phyloP scores from a whole-genome alignment of 2,797 vertebrate genomes.

The Rhinella marina region DNA sequence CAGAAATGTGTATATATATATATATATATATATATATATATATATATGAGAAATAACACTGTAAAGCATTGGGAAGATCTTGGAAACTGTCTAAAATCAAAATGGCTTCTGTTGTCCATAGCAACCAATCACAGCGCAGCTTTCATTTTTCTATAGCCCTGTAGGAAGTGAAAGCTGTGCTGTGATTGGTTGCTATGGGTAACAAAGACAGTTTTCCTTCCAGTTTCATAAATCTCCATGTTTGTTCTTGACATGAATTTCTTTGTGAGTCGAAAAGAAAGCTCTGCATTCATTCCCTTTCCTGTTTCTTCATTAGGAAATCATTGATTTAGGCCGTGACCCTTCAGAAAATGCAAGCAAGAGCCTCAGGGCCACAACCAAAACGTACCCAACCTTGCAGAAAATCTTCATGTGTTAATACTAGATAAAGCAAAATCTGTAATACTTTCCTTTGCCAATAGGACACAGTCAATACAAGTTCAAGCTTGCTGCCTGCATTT shows the following conservation, averaged over 20 bases:
- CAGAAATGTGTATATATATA: no score
- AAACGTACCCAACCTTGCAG: constrained; percentile 56
- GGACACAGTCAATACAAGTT: constrained; percentile 54
- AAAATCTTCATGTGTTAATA: constrained; percentile 54
- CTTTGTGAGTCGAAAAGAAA: not conserved
- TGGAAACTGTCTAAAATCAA: no score
- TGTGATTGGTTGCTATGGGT: no score
- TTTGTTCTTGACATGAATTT: not conserved
- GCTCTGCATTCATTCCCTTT: constrained; percentile 3
- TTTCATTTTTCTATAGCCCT: no score
- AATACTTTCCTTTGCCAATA: constrained; percentile 43
- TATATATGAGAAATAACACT: no score
- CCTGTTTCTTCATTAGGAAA: constrained; percentile 37
- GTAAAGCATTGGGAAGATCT: no score
- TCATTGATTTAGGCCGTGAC: constrained; percentile 51
- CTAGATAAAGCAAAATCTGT: constrained; percentile 58
- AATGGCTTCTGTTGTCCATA: no score
- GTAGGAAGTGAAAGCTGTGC: no score
- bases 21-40: no score
- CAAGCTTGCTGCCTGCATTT: constrained; percentile 39
- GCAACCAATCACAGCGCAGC: no score
- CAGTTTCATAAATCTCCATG: no score
- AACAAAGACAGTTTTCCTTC: no score
- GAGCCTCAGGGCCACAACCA: constrained; percentile 41
- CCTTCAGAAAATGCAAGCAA: constrained; percentile 51